Percentiles rank a stretch among this genome's conserved stretches.
phyloP scores from a whole-genome alignment of 1,140 invertebrate genomes.

The Megathymus violae region DNA sequence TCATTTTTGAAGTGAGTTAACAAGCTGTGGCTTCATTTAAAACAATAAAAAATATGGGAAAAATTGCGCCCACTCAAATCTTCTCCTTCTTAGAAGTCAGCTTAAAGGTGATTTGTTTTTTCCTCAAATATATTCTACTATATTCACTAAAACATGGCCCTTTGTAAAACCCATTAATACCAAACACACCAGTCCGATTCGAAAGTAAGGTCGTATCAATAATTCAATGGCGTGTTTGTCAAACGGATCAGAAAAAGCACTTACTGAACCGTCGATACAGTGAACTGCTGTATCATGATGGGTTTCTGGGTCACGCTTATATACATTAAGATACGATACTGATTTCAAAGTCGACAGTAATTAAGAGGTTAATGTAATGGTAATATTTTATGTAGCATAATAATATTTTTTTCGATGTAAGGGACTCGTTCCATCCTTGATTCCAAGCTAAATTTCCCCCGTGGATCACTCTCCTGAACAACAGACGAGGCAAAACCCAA shows the following conservation, averaged over 20 bases:
- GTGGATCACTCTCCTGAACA: too few relatives aligned
- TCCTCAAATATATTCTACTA: neutral
- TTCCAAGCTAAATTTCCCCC: too few relatives aligned
- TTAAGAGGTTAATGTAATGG: too few relatives aligned
- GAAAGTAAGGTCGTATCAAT: slow-evolving; percentile 25
- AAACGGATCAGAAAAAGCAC: slow-evolving; percentile 32
- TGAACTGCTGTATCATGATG: slow-evolving; percentile 24
- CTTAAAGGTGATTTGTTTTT: neutral
- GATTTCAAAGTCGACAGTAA: neutral
- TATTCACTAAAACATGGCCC: neutral
- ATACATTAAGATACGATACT: slow-evolving; percentile 1
- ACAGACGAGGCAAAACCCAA: too few relatives aligned
- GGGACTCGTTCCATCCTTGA: too few relatives aligned
- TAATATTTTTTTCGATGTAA: too few relatives aligned
- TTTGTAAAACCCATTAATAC: neutral
- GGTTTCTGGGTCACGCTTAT: slow-evolving; percentile 1
- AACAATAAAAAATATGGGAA: too few relatives aligned
- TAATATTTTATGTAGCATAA: too few relatives aligned
- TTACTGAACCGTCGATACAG: slow-evolving; percentile 19
- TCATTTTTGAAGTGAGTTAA: too few relatives aligned
- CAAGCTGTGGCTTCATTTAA: too few relatives aligned
- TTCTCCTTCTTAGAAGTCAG: neutral
- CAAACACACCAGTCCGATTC: slow-evolving; percentile 8
- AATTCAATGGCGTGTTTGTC: slow-evolving; percentile 29
- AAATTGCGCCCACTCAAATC: too few relatives aligned